Conservation (phyloP, 2,113 vertebrate genomes). For the Pluvialis apricaria region DNA sequence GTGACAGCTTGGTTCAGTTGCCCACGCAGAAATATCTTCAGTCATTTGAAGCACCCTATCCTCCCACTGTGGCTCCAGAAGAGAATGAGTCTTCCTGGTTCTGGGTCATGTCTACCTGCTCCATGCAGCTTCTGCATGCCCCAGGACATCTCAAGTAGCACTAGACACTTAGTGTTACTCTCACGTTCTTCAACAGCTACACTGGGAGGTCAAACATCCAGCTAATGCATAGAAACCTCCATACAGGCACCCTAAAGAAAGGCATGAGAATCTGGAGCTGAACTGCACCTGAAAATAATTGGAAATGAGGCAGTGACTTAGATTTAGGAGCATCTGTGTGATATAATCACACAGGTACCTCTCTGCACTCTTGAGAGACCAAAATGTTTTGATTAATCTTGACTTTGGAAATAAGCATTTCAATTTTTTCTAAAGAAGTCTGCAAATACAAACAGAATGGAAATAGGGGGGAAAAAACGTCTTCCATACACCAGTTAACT, state of each 20-base stretch:
- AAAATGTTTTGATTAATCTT: not conserved
- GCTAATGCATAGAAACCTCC: not conserved
- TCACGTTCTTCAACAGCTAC: not conserved
- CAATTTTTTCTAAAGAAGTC: not conserved
- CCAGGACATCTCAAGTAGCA: not conserved
- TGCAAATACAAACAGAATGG: not conserved
- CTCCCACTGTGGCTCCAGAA: not conserved
- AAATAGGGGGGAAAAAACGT: accelerated
- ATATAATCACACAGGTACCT: not conserved
- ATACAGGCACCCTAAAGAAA: not conserved
- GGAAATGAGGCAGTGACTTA: not conserved
- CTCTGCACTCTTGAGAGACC: not conserved
- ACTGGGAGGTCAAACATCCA: not conserved
- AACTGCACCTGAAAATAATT: not conserved
- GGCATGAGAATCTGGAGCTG: not conserved
- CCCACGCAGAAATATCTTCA: not conserved
- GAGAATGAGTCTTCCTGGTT: not conserved
- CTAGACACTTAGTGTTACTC: not conserved
- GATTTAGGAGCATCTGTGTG: not conserved
- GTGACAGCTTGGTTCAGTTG: not conserved
- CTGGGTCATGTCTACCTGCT: not conserved
- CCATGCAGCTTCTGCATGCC: not conserved
- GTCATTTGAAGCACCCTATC: not conserved
- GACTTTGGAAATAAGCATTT: not conserved
- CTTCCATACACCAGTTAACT: not conserved